Conservation (phyloP, 1,140 invertebrate genomes). For the Acromyrmex echinatior region DNA sequence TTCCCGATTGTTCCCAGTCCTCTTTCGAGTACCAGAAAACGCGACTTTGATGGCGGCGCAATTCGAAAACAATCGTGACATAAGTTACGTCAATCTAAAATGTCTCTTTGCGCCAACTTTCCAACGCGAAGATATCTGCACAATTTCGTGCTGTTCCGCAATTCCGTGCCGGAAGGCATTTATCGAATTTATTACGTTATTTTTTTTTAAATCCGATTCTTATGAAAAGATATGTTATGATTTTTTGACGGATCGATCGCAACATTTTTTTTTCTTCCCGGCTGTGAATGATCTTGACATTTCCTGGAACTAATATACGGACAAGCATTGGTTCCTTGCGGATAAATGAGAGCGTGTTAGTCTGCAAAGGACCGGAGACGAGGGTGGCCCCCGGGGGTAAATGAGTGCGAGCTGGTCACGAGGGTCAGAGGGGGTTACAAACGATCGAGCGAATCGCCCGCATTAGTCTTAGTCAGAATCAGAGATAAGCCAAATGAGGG, state of each 20-base stretch:
- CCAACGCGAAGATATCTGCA: neutral
- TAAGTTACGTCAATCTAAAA: slow-evolving; percentile 38
- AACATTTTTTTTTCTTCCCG: neutral
- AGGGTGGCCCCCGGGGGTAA: slow-evolving; percentile 69
- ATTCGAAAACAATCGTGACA: slow-evolving; percentile 65
- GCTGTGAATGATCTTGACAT: slow-evolving; percentile 57
- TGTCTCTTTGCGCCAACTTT: slow-evolving; percentile 48
- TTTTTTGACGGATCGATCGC: slow-evolving; percentile 6
- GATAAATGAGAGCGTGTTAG: slow-evolving; percentile 78
- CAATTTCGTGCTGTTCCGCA: neutral
- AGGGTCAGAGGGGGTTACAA: slow-evolving; percentile 78
- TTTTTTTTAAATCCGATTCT: neutral
- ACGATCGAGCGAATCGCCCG: slow-evolving; percentile 81
- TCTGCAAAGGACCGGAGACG: slow-evolving; percentile 73
- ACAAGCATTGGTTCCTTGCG: slow-evolving; percentile 69
- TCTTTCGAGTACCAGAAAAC: slow-evolving; percentile 42
- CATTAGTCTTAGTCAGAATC: slow-evolving; percentile 84
- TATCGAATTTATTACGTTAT: neutral
- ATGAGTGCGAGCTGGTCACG: slow-evolving; percentile 64
- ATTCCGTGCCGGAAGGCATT: neutral
- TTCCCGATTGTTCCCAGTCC: slow-evolving; percentile 45
- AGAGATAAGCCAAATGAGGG: slow-evolving; percentile 82
- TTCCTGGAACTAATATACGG: slow-evolving; percentile 68
- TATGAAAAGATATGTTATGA: neutral
- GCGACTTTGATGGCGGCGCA: slow-evolving; percentile 60